A percentile compares a stretch with the other conserved stretches of the same genome.
These are phyloP conservation scores for Erebia epiphron DNA, from an alignment of 2,888 invertebrate species.

Conservation along the genomic window DNA sequence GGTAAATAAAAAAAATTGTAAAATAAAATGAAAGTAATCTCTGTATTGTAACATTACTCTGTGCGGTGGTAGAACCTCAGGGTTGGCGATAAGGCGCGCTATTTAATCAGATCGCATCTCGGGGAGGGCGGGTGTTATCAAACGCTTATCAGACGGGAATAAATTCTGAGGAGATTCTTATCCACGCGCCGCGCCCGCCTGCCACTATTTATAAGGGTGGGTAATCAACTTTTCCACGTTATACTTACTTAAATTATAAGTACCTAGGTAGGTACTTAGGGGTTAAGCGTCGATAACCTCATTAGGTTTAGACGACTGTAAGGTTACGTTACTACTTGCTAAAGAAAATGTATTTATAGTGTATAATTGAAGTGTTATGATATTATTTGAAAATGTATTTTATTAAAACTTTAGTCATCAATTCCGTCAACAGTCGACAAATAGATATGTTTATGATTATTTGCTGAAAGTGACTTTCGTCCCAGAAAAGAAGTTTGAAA, in stretches of 20 bases:
- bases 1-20: background rate
- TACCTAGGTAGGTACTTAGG: no score
- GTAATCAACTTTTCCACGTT: background rate
- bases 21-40: constrained; percentile 17
- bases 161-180: constrained; percentile 59
- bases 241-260: background rate
- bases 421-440: no score
- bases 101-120: constrained; percentile 36
- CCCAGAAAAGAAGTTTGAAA: no score
- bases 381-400: no score
- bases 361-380: no score
- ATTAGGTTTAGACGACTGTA: no score
- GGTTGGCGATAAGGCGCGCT: constrained; percentile 33
- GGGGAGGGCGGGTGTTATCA: constrained; percentile 37
- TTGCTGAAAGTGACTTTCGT: no score
- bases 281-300: no score
- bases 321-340: no score
- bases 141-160: constrained; percentile 64
- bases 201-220: constrained; percentile 19
- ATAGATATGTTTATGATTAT: no score
- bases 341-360: no score
- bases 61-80: constrained; percentile 30
- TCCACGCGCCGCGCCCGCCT: constrained; percentile 33
- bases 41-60: constrained; percentile 50
- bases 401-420: no score